These are phyloP conservation scores for Peromyscus leucopus DNA, from an alignment of 2,113 vertebrate species.

Conservation along the genomic window DNA sequence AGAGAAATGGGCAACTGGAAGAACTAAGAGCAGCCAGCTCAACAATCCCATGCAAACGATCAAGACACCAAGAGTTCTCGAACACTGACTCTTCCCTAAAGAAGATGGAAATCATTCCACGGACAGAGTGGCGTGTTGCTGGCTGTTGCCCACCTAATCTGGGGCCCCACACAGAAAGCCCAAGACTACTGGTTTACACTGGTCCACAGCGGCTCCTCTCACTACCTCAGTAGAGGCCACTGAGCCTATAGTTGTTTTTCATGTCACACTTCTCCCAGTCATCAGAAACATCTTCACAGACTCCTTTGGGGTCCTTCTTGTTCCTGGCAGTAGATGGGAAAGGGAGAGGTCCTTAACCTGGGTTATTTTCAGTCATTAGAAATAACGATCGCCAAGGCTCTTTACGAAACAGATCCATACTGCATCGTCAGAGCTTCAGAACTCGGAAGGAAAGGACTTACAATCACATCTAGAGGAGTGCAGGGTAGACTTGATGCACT, in stretches of 20 bases:
- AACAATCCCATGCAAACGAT: neutral
- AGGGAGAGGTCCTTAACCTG: neutral
- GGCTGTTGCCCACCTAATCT: neutral
- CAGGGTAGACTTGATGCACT: neutral
- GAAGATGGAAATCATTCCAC: neutral
- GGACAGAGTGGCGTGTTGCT: neutral
- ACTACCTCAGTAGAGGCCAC: neutral
- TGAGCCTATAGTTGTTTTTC: neutral
- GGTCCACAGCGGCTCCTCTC: neutral
- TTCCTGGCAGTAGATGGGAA: neutral
- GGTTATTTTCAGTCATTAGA: neutral
- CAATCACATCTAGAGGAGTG: neutral
- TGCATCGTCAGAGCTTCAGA: neutral
- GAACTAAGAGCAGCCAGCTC: conserved; percentile 35
- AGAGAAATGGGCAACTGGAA: conserved; percentile 11
- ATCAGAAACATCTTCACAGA: neutral
- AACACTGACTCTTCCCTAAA: conserved; percentile 22
- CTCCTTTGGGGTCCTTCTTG: neutral
- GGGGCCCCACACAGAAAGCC: neutral
- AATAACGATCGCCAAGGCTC: neutral
- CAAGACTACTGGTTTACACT: neutral
- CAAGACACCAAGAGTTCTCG: neutral
- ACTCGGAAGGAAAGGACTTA: neutral
- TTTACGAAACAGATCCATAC: neutral
- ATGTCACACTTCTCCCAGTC: neutral